A percentile compares a stretch with the other conserved stretches of the same genome.
phyloP scores from a whole-genome alignment of 1,140 invertebrate genomes.

The Drosophila neocordata region DNA sequence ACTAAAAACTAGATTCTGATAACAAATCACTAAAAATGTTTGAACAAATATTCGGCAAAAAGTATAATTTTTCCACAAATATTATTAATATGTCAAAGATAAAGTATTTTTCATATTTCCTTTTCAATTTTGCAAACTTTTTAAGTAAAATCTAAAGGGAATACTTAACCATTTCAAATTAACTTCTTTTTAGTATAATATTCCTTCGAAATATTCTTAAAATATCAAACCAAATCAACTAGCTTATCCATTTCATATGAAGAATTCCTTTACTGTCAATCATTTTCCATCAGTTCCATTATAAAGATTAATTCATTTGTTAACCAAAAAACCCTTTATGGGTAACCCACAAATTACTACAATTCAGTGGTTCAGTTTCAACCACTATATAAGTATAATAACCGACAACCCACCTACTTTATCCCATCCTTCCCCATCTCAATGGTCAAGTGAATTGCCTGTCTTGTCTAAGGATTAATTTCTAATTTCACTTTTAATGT shows the following conservation, averaged over 20 bases:
- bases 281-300: background rate
- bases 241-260: background rate
- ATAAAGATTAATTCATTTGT: background rate
- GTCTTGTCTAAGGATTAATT: conserved; percentile 50
- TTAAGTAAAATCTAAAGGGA: too few species aligned
- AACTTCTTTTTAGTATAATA: too few species aligned
- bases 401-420: background rate
- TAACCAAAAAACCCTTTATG: background rate
- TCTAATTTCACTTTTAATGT: conserved; percentile 56
- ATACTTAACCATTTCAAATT: too few species aligned
- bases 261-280: background rate
- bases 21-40: too few species aligned
- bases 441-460: conserved; percentile 3
- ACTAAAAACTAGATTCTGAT: too few species aligned
- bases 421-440: background rate
- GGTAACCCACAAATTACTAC: background rate
- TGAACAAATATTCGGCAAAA: too few species aligned
- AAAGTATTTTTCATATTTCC: too few species aligned
- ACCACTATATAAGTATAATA: background rate
- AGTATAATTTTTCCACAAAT: too few species aligned
- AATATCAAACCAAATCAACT: background rate
- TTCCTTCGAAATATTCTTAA: too few species aligned
- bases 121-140: too few species aligned
- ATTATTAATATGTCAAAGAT: too few species aligned
- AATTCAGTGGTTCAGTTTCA: conserved; percentile 7